These are phyloP conservation scores for Dusona sp. DNA, from an alignment of 2,888 invertebrate genomes.

Conservation along the genomic window DNA sequence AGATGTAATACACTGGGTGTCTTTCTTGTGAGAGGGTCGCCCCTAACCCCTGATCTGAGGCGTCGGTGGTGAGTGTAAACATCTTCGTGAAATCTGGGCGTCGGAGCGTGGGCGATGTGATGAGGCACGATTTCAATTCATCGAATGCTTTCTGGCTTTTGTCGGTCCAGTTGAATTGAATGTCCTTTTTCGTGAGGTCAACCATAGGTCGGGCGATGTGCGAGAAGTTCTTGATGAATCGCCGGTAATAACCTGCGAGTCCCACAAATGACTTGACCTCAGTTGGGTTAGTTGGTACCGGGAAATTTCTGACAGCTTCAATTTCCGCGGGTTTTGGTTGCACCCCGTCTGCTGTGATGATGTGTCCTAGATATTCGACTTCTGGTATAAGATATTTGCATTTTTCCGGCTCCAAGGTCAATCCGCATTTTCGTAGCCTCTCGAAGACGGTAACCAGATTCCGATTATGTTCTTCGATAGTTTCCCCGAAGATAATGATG, in stretches of 20 bases:
- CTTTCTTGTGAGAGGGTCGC: conserved; percentile 79
- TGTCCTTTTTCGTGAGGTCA: conserved; percentile 70
- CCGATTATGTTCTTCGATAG: conserved; percentile 23
- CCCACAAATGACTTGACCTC: conserved; percentile 75
- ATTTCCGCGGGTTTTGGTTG: conserved; percentile 69
- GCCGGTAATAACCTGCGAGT: conserved; percentile 73
- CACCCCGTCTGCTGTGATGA: conserved; percentile 68
- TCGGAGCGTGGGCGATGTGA: conserved; percentile 10
- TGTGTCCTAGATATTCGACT: conserved; percentile 71
- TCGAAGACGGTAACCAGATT: conserved; percentile 41
- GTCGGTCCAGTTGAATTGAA: conserved; percentile 59
- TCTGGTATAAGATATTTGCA: conserved; percentile 69
- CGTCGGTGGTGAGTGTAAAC: conserved; percentile 77
- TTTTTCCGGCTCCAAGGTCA: conserved; percentile 67
- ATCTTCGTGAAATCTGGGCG: conserved; percentile 71
- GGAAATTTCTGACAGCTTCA: conserved; percentile 70
- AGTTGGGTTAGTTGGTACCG: conserved; percentile 71
- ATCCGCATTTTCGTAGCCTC: conserved; percentile 27
- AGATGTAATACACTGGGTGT: conserved; percentile 78
- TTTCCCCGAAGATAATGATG: conserved; percentile 45
- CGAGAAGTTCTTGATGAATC: conserved; percentile 75
- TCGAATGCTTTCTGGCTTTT: conserved; percentile 64
- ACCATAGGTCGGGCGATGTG: conserved; percentile 69
- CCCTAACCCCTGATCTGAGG: conserved; percentile 74
- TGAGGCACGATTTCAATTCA: conserved; percentile 51